phyloP scores from a whole-genome alignment of 2,797 vertebrate genomes.

The Syngnathus acus region DNA sequence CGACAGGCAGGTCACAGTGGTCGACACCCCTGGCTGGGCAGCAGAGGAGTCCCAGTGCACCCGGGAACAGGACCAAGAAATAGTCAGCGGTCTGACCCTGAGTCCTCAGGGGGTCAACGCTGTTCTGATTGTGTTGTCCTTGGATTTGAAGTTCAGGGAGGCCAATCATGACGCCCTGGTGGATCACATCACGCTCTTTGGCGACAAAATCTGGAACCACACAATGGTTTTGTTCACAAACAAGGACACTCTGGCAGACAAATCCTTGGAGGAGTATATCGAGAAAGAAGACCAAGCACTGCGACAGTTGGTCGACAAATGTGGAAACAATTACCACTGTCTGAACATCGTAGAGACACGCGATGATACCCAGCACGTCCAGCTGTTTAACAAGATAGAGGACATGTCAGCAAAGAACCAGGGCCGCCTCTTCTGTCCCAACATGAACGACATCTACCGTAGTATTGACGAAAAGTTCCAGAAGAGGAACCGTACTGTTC shows the following conservation, averaged over 20 bases:
- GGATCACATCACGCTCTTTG: constrained; percentile 35
- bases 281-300: constrained; percentile 28
- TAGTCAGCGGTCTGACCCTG: constrained; percentile 18
- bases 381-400: constrained; percentile 47
- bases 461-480: constrained; percentile 25
- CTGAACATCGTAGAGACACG: constrained; percentile 29
- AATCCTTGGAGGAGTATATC: constrained; percentile 43
- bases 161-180: constrained; percentile 15
- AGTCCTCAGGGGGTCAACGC: constrained; percentile 26
- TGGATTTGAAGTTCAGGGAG: constrained; percentile 27
- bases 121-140: constrained; percentile 37
- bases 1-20: constrained; percentile 27
- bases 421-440: constrained; percentile 18
- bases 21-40: constrained; percentile 42
- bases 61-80: constrained; percentile 28
- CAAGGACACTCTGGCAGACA: constrained; percentile 31
- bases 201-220: constrained; percentile 39
- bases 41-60: constrained; percentile 6
- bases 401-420: constrained; percentile 36
- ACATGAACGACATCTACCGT: constrained; percentile 10
- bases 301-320: constrained; percentile 39
- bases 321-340: constrained; percentile 46
- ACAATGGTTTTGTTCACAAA: constrained; percentile 43
- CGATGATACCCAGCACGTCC: constrained; percentile 21
- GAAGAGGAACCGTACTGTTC: constrained; percentile 20